A percentile compares a stretch with the other conserved stretches of the same genome.
These are phyloP conservation scores for Anser brachyrhynchus DNA, from an alignment of 2,113 vertebrate species.

Conservation along the genomic window DNA sequence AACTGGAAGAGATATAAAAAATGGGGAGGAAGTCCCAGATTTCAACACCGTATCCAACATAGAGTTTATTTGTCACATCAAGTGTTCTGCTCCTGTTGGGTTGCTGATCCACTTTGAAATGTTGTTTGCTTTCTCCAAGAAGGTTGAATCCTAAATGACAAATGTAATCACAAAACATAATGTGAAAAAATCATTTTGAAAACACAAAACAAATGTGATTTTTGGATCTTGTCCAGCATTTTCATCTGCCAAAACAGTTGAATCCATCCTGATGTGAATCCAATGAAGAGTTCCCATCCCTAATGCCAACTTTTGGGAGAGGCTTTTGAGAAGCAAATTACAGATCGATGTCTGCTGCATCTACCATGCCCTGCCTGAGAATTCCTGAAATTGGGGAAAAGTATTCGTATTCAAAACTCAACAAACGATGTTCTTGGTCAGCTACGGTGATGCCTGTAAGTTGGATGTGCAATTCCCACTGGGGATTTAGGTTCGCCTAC, in stretches of 20 bases:
- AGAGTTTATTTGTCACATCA: not conserved
- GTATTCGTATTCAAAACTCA: not conserved
- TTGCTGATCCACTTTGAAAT: not conserved
- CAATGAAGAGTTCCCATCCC: not conserved
- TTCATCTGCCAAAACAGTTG: not conserved
- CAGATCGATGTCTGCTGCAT: not conserved
- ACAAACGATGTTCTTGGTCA: not conserved
- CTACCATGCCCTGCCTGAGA: not conserved
- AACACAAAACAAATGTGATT: slow-evolving; percentile 1
- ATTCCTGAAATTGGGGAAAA: not conserved
- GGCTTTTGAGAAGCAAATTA: not conserved
- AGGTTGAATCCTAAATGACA: not conserved
- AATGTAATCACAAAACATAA: not conserved
- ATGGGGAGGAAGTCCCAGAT: not conserved
- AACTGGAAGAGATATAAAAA: not conserved
- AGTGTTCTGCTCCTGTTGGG: not conserved
- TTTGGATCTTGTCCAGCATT: not conserved
- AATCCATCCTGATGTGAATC: not conserved
- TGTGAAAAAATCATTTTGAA: not conserved
- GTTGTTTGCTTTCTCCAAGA: not conserved
- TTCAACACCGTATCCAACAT: rapidly evolving
- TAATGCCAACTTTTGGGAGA: not conserved
- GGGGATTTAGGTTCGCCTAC: not conserved
- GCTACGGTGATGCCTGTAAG: not conserved
- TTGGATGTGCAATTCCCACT: not conserved